Conservation (phyloP, 1,140 invertebrate genomes). For the Drosophila paulistorum region DNA sequence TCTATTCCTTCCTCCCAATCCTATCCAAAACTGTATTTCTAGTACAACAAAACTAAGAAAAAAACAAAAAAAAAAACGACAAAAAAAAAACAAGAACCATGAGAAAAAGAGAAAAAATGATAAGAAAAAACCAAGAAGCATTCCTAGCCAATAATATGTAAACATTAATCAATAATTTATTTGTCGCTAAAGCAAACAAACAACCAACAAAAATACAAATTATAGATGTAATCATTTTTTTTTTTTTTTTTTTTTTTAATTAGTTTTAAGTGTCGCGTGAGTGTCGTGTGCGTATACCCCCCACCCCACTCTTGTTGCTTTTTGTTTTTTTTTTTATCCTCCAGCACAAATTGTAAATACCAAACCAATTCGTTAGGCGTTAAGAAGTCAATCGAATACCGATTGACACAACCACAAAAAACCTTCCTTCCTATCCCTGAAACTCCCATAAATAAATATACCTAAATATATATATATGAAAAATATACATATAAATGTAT, state of each 20-base stretch:
- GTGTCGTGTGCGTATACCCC: constrained; percentile 43
- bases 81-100: constrained; percentile 27
- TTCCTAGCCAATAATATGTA: constrained; percentile 72
- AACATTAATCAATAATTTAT: constrained; percentile 67
- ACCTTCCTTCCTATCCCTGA: neutral
- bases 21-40: constrained; percentile 45
- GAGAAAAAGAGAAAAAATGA: constrained; percentile 33
- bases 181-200: constrained; percentile 49
- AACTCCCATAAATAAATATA: constrained; percentile 30
- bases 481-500: constrained; percentile 64
- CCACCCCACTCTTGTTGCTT: neutral
- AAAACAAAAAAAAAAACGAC: constrained; percentile 19
- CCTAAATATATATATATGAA: neutral
- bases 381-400: constrained; percentile 6
- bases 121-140: constrained; percentile 45
- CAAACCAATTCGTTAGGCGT: constrained; percentile 59
- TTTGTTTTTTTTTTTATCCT: constrained; percentile 60
- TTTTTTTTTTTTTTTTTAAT: constrained; percentile 55
- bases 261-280: constrained; percentile 66
- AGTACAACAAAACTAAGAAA: constrained; percentile 65
- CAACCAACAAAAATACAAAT: constrained; percentile 35
- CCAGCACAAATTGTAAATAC: constrained; percentile 73
- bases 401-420: neutral
- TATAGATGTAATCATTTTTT: constrained; percentile 64
- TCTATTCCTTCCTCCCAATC: constrained; percentile 12